Evolutionary conservation across 2,888 invertebrate species (phyloP), one percentile per base, ranked within the genome.

Genomic region (Lasioglossum villosulum): DNA sequence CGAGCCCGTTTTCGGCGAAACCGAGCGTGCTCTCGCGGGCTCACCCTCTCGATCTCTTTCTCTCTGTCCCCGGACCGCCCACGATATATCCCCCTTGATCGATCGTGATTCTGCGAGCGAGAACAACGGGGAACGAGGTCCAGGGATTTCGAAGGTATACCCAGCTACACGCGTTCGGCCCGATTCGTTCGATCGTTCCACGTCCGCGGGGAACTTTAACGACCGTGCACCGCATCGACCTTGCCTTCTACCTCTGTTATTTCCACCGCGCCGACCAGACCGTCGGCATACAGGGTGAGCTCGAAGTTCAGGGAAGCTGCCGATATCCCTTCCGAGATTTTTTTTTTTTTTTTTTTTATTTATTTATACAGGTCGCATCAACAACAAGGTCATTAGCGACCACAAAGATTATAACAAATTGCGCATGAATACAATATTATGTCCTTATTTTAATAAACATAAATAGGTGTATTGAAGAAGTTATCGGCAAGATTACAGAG

Each of bases 1-100:
- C 77, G 66, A 80, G 80, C 88, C 83, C 77, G 85, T 86, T 90
- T 91, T 90, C 91, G 90, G 45, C 91, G 90, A 83, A 84, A 80
- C 78, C 80, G 73, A 80, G 77, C 84, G 71, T 66, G 63, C 27
- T n/a, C 37, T 12, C 39, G 74, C 63, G 73, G 16, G 78, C 79
- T 76, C 76, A 48, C 75, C 71, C 75, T n/a, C 48, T 52, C 48
- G 72, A 30, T 73, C 34, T 73, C 48, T 52, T 34, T 34, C 73
- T 48, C 12, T 10, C 23, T 48, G 12, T 12, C 83, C 88, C 74
- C 85, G 68, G 91, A 90, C 91, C 91, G 91, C 90, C 89, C 90
- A 86, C 90, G 86, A 91, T 87, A 68, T 37, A 34, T 34, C 63
- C 71, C 88, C 34, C 23, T 68, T 68, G 88, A 91, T 91, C 90